Base-by-base conservation (phyloP, 2,113 vertebrate genomes). In the Galeopterus variegatus region DNA sequence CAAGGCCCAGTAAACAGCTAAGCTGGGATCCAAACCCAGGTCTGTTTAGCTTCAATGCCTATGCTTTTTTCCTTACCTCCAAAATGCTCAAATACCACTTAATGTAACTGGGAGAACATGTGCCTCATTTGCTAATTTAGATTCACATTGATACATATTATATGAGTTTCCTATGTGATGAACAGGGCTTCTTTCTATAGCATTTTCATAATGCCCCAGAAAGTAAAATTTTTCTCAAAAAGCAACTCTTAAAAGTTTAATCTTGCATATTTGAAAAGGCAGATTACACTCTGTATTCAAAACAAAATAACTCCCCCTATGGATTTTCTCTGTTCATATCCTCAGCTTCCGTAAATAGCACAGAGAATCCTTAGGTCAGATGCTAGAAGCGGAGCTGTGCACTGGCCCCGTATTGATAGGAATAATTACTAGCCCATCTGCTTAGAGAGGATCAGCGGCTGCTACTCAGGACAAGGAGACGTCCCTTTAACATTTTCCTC, bases 241-340 rank as follows among this genome's bases (percentile, higher is more conserved):
- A 92, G 45, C 82, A 83, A 89, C 69, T 23, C 72, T 11, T 3
- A 41, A 48, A 67, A 62, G 92, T 91, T 65, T 60, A 65, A 24
- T 45, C 75, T 89, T 60, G 65, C 77, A 88, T 36, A 33, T 56
- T 82, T 69, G 72, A 58, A 88, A 90, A 95, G n/a, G 13, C 67
- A 92, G 52, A 67, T 26, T 65, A 73, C 52, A 93, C 84, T 17
- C 76, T 3, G 1, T 12, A 97, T 88, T 92, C 21, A 93, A 82
- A 94, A 97, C 93, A 96, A 98, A 98, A 98, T 72, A 75, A 41
- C 93, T 97, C 94, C 76, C 93, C 96, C 97, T 96, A 2, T 58
- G 93, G 82, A 52, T 97, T 86, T 45, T 45, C 31, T 56, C 45
- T 6, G 7, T 67, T 28, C 8, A 1, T 52, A 8, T 48, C 28